Percentiles rank a stretch among this genome's conserved stretches.
phyloP scores from a whole-genome alignment of 2,888 invertebrate species.

The Coecobrya sp. region DNA sequence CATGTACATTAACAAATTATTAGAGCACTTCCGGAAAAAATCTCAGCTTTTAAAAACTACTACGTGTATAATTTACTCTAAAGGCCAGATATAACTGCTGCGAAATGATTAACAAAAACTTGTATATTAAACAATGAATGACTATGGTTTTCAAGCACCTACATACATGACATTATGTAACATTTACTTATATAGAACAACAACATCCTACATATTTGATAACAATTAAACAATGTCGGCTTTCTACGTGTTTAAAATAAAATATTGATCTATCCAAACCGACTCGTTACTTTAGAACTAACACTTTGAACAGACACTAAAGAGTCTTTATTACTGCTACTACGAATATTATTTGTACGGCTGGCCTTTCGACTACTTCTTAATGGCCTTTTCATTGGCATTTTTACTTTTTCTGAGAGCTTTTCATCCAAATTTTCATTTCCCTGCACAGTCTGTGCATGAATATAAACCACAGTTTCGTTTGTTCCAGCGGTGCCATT shows the following conservation, averaged over 20 bases:
- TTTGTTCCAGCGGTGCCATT: neutral
- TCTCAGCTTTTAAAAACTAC: no score
- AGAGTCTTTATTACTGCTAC: neutral
- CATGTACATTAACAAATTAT: no score
- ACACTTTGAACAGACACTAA: conserved; percentile 67
- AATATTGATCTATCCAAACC: conserved; percentile 60
- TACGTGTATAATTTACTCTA: no score
- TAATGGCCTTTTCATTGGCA: neutral
- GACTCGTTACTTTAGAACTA: conserved; percentile 70
- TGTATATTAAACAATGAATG: neutral
- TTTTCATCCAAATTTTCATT: neutral
- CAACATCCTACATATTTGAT: no score
- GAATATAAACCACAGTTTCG: conserved; percentile 37
- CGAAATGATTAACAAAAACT: no score
- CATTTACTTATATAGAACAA: neutral
- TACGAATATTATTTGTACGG: neutral
- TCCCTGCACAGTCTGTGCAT: neutral
- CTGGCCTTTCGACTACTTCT: conserved; percentile 14
- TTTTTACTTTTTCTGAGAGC: conserved; percentile 34
- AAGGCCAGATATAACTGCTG: no score
- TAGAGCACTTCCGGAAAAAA: no score
- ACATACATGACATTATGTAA: neutral
- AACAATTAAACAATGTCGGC: neutral
- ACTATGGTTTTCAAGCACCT: conserved; percentile 55
- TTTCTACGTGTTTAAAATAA: neutral